Percentiles rank a stretch among this genome's conserved stretches.
These are phyloP conservation scores for Pipistrellus pygmaeus DNA, from an alignment of 2,797 vertebrate genomes.

Conservation along the genomic window DNA sequence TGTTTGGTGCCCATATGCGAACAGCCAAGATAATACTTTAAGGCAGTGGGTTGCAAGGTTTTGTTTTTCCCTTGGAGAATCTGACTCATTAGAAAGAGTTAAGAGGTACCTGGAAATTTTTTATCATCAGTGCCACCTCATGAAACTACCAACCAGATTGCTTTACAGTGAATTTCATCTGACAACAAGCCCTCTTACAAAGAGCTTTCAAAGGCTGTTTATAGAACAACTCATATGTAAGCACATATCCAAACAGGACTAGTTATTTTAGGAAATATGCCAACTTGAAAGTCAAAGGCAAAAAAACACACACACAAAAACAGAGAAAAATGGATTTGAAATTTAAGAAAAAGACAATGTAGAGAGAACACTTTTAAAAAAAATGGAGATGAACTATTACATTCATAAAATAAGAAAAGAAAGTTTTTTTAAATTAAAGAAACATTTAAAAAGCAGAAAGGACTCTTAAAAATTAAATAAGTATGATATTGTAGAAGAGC, in stretches of 20 bases:
- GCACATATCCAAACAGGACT: neutral
- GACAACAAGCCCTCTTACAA: neutral
- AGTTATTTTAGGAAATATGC: constrained; percentile 10
- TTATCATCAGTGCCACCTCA: rapidly evolving
- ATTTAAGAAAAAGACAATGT: neutral
- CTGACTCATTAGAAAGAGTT: neutral
- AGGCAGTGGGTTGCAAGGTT: neutral
- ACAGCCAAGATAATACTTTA: neutral
- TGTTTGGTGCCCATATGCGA: neutral
- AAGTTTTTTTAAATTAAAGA: neutral
- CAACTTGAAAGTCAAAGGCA: constrained; percentile 5
- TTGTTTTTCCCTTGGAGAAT: neutral
- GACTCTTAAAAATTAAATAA: neutral
- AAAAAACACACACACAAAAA: neutral
- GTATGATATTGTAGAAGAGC: neutral
- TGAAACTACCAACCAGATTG: neutral
- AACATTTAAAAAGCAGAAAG: neutral
- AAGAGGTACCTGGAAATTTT: neutral
- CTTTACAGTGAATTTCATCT: neutral
- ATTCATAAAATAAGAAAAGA: constrained; percentile 7
- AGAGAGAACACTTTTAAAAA: neutral
- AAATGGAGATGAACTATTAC: neutral
- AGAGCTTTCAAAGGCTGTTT: neutral
- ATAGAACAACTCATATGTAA: neutral
- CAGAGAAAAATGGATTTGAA: neutral